A percentile compares a stretch with the other conserved stretches of the same genome.
Evolutionary conservation across 2,113 vertebrate species (phyloP).

Genomic region (Pedionomus torquatus): DNA sequence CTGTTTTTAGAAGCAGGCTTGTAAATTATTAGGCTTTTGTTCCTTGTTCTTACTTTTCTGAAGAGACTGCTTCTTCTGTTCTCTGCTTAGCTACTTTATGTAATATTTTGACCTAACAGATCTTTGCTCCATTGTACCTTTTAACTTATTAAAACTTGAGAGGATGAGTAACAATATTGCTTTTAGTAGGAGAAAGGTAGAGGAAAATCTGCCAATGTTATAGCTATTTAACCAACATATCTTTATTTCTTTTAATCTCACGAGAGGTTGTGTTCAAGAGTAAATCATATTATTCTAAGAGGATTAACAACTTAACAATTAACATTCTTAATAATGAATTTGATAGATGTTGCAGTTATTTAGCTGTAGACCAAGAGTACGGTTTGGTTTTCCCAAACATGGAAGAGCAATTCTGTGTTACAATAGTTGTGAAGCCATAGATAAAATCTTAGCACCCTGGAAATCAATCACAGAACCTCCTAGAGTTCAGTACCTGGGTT

Average conservation of each 20-base stretch:
- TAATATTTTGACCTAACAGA: not conserved
- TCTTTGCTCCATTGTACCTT: not conserved
- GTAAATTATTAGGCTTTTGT: slow-evolving; percentile 12
- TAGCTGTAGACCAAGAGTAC: not conserved
- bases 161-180: not conserved
- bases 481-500: not conserved
- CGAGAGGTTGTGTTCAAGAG: not conserved
- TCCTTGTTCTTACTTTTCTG: not conserved
- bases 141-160: not conserved
- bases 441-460: not conserved
- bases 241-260: not conserved
- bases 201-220: not conserved
- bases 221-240: not conserved
- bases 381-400: not conserved
- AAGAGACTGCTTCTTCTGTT: not conserved
- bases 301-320: not conserved
- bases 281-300: not conserved
- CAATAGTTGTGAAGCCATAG: not conserved
- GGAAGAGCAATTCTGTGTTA: not conserved
- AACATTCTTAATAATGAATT: not conserved
- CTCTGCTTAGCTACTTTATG: not conserved
- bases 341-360: not conserved
- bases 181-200: not conserved
- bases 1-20: slow-evolving; percentile 2
- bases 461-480: not conserved